Percentiles rank a stretch among this genome's conserved stretches.
Evolutionary conservation across 2,888 invertebrate genomes (phyloP).

Genomic region (Belgica antarctica): DNA sequence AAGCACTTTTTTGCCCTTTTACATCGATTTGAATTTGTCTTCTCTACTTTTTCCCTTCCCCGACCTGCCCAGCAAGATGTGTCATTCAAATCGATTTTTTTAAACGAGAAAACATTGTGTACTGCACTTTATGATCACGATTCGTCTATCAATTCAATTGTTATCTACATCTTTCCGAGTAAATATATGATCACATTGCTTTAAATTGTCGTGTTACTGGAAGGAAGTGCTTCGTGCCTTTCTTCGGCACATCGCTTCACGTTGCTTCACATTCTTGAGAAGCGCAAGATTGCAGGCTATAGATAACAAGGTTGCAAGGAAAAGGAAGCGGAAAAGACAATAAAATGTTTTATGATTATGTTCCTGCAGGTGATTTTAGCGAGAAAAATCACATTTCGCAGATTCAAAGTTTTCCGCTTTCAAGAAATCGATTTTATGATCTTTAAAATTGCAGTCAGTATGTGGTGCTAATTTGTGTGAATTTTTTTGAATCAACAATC

Average conservation of each 20-base stretch:
- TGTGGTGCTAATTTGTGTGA: no score
- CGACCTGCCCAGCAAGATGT: background rate
- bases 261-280: background rate
- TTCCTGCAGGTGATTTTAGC: conserved; percentile 18
- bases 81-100: conserved; percentile 42
- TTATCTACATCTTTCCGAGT: conserved; percentile 31
- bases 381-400: conserved; percentile 28
- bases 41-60: background rate
- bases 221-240: background rate
- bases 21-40: background rate
- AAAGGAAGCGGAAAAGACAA: conserved; percentile 15
- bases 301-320: no score
- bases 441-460: no score
- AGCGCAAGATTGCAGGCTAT: conserved; percentile 9
- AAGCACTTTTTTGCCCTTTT: background rate
- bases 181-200: background rate
- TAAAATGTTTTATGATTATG: conserved; percentile 22
- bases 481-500: no score
- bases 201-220: conserved; percentile 28
- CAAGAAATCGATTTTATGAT: no score
- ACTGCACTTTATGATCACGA: conserved; percentile 44
- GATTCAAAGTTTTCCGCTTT: no score
- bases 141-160: conserved; percentile 41
- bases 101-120: background rate
- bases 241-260: background rate